These are phyloP conservation scores for Tetramorium simillimum DNA, from an alignment of 1,140 invertebrate species.

Conservation along the genomic window DNA sequence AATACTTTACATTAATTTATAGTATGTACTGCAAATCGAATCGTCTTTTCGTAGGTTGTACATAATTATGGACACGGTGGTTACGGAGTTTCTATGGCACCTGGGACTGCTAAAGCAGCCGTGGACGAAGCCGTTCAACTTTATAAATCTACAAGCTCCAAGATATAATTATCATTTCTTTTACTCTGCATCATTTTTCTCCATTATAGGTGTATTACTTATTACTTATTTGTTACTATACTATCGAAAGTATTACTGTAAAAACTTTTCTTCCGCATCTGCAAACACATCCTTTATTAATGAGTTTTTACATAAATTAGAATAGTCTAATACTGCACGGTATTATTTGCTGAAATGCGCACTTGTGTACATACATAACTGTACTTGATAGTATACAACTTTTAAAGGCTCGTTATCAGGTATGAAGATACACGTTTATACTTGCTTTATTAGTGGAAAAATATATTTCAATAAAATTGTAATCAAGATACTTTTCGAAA, in stretches of 20 bases:
- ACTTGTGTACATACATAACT: background rate
- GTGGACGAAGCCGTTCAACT: slow-evolving; percentile 88
- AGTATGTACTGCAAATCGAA: background rate
- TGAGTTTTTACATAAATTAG: slow-evolving; percentile 70
- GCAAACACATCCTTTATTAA: slow-evolving; percentile 67
- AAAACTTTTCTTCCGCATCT: slow-evolving; percentile 48
- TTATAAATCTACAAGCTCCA: slow-evolving; percentile 76
- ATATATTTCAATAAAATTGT: background rate
- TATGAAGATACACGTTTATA: slow-evolving; percentile 2
- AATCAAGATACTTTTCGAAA: background rate
- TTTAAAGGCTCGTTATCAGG: background rate
- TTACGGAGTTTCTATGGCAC: slow-evolving; percentile 94
- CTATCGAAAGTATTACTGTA: background rate
- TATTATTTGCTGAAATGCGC: slow-evolving; percentile 32
- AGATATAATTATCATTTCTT: slow-evolving; percentile 2
- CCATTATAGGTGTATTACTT: background rate
- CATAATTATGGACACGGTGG: slow-evolving; percentile 98
- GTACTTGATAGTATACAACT: background rate
- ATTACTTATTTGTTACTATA: background rate
- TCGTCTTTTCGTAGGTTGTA: slow-evolving; percentile 87
- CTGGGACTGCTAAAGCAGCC: slow-evolving; percentile 93
- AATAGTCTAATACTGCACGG: slow-evolving; percentile 70
- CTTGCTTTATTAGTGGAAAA: background rate
- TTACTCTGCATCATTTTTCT: background rate
- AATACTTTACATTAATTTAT: slow-evolving; percentile 45